These are phyloP conservation scores for Caloenas nicobarica DNA, from an alignment of 2,113 vertebrate genomes.

Conservation along the genomic window DNA sequence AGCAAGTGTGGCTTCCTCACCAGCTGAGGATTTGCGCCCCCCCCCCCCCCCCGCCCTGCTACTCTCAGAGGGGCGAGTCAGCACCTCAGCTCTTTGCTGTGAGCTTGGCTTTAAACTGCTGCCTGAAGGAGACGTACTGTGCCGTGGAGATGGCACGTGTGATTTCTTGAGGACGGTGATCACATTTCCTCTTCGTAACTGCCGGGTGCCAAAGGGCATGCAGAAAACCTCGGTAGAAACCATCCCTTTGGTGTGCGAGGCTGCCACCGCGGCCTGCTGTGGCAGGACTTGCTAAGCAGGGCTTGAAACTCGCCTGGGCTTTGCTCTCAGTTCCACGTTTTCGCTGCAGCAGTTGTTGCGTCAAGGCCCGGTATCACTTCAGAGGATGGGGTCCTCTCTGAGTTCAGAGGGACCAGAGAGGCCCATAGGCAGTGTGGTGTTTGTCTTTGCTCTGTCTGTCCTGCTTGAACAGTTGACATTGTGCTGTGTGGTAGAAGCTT, in stretches of 20 bases:
- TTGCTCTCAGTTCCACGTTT: constrained; percentile 41
- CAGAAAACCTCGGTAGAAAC: constrained; percentile 1
- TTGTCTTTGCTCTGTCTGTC: background rate
- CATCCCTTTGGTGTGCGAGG: background rate
- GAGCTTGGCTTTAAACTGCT: background rate
- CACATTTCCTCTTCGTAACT: background rate
- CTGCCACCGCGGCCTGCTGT: background rate
- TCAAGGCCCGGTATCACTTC: background rate
- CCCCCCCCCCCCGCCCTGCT: background rate
- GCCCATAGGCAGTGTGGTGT: background rate
- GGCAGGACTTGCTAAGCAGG: background rate
- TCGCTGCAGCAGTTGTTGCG: background rate
- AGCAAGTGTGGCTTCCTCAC: background rate
- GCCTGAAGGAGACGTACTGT: background rate
- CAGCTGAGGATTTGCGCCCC: background rate
- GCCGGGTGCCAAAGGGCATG: background rate
- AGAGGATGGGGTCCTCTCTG: background rate
- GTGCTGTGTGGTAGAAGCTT: background rate
- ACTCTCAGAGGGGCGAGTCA: background rate
- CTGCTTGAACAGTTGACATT: background rate
- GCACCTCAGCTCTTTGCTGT: background rate
- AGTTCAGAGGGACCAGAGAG: background rate
- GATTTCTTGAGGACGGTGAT: background rate
- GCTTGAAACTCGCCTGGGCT: background rate
- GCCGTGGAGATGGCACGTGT: fast-evolving